A percentile compares a stretch with the other conserved stretches of the same genome.
phyloP scores from a whole-genome alignment of 1,140 invertebrate species.

The Sitophilus oryzae region DNA sequence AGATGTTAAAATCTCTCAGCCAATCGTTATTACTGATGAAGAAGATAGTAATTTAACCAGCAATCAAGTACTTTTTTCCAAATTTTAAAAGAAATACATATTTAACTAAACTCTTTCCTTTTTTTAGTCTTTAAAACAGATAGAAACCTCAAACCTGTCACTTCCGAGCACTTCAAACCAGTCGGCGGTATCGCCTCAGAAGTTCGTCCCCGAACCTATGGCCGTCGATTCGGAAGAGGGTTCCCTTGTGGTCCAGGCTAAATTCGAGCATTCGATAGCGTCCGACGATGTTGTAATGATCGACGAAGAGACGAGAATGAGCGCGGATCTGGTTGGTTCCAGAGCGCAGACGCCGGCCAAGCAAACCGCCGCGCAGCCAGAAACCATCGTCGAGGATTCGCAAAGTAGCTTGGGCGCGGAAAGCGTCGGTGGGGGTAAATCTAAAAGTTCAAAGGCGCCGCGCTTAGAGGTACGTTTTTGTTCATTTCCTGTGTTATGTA shows the following conservation, averaged over 20 bases:
- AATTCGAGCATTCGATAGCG: conserved; percentile 4
- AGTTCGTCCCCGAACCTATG: conserved; percentile 13
- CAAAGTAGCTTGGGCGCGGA: conserved; percentile 67
- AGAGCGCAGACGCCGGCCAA: conserved; percentile 51
- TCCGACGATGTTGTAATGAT: conserved; percentile 36
- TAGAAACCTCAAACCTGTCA: too few relatives aligned
- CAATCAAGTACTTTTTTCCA: not conserved
- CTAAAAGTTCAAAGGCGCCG: conserved; percentile 29
- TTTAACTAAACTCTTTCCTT: too few relatives aligned
- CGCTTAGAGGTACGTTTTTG: conserved; percentile 27
- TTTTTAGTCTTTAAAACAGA: too few relatives aligned
- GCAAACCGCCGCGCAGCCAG: conserved; percentile 42
- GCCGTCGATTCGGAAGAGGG: conserved; percentile 10
- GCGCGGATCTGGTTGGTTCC: conserved; percentile 57
- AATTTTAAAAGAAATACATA: not conserved
- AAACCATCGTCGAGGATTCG: conserved; percentile 65
- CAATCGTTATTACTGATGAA: conserved; percentile 1
- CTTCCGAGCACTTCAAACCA: not conserved
- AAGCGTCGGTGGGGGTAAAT: conserved; percentile 48
- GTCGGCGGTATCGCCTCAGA: conserved; percentile 2
- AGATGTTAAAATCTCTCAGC: conserved; percentile 8
- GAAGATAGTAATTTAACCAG: conserved; percentile 1
- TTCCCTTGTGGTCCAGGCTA: conserved; percentile 3
- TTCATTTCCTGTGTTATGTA: conserved; percentile 3
- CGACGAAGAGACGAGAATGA: conserved; percentile 84